A percentile compares a stretch with the other conserved stretches of the same genome.
Conservation (phyloP, 1,140 invertebrate genomes). For the Drosophila leontia region DNA sequence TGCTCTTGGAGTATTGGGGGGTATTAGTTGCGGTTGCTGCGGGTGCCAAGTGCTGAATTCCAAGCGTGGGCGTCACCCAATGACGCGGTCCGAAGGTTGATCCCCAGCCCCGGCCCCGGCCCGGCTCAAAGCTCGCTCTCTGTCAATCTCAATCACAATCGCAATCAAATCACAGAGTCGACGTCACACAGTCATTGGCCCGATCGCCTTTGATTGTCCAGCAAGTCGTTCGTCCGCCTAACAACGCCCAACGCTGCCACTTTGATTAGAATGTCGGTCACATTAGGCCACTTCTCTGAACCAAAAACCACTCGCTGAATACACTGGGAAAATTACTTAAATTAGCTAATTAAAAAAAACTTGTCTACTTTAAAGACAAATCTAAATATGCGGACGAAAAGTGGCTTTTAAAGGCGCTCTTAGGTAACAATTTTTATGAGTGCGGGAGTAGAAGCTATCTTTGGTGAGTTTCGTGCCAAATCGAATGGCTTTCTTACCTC, state of each 20-base stretch:
- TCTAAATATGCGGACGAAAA: no score
- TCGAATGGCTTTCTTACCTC: no score
- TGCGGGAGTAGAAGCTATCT: no score
- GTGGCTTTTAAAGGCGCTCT: no score
- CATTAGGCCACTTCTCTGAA: slow-evolving; percentile 18
- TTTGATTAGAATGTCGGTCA: slow-evolving; percentile 58
- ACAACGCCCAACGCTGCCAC: slow-evolving; percentile 42
- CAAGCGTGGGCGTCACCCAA: slow-evolving; percentile 71
- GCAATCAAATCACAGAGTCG: slow-evolving; percentile 70
- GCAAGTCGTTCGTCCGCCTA: slow-evolving; percentile 30
- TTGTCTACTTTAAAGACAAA: no score
- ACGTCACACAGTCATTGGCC: slow-evolving; percentile 55
- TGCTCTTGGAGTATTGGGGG: slow-evolving; percentile 50
- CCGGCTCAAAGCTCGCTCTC: slow-evolving; percentile 29
- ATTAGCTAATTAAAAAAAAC: neutral
- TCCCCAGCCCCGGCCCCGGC: neutral
- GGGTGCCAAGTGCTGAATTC: slow-evolving; percentile 70
- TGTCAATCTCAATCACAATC: slow-evolving; percentile 49
- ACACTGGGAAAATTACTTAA: slow-evolving; percentile 12
- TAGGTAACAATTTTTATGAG: no score
- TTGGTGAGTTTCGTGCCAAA: no score
- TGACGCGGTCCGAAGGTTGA: slow-evolving; percentile 62
- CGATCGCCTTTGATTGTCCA: slow-evolving; percentile 47
- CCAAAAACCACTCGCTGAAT: slow-evolving; percentile 12
- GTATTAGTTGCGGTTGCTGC: slow-evolving; percentile 58